Evolutionary conservation across 2,113 vertebrate species (phyloP).

Genomic region (Aspidoscelis tigris): DNA sequence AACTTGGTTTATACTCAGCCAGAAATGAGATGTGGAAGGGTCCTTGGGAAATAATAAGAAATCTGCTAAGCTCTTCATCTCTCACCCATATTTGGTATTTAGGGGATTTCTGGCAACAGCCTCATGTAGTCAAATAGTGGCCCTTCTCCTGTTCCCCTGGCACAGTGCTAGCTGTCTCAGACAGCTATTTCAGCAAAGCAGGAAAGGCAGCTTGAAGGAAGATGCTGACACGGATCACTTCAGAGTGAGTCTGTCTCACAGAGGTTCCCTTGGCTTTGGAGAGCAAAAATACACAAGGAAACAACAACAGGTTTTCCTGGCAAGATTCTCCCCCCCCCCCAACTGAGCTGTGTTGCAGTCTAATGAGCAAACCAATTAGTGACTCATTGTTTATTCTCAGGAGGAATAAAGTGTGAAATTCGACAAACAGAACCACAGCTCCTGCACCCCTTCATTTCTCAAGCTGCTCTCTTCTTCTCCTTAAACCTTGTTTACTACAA

Average conservation of each 20-base stretch:
- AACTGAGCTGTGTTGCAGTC: rapidly evolving
- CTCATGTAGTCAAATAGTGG: not conserved
- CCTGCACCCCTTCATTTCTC: not conserved
- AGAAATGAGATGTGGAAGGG: not conserved
- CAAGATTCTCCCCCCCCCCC: not conserved
- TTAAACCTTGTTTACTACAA: not conserved
- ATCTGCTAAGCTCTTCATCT: not conserved
- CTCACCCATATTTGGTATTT: not conserved
- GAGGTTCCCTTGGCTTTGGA: rapidly evolving
- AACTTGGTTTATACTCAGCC: not conserved
- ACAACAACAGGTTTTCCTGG: not conserved
- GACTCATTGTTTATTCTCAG: not conserved
- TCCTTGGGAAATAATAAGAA: conserved; percentile 3
- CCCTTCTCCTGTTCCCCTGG: not conserved
- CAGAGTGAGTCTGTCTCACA: rapidly evolving
- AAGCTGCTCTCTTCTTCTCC: not conserved
- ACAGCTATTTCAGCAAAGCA: not conserved
- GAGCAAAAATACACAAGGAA: not conserved
- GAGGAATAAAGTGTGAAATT: not conserved
- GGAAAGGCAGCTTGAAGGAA: conserved; percentile 1
- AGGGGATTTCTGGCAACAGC: not conserved
- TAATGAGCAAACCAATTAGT: conserved; percentile 10
- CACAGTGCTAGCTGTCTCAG: not conserved
- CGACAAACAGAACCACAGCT: not conserved
- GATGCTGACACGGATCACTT: not conserved